phyloP scores from a whole-genome alignment of 2,797 vertebrate species.

The Ptychadena robeensis region DNA sequence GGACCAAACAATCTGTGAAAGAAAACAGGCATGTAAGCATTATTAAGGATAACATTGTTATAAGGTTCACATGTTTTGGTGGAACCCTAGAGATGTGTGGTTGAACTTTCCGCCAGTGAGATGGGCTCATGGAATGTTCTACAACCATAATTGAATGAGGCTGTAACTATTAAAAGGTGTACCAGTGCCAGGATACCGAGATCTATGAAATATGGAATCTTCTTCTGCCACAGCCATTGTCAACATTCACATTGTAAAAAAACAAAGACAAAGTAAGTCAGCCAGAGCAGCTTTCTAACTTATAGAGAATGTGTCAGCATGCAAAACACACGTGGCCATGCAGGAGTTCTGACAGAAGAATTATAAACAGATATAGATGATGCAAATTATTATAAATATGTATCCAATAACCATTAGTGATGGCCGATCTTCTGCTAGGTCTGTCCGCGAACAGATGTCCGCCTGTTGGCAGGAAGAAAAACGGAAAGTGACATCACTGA shows the following conservation, averaged over 20 bases:
- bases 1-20: constrained; percentile 9
- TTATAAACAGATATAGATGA: too few species aligned
- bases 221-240: background rate
- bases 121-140: constrained; percentile 42
- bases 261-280: too few species aligned
- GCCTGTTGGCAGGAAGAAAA: too few species aligned
- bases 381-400: too few species aligned
- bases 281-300: too few species aligned
- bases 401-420: too few species aligned
- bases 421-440: too few species aligned
- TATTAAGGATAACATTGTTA: constrained; percentile 39
- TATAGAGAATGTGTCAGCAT: too few species aligned
- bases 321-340: too few species aligned
- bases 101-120: constrained; percentile 29
- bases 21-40: constrained; percentile 20
- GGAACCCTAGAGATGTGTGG: constrained; percentile 37
- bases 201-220: constrained; percentile 14
- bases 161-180: constrained; percentile 14
- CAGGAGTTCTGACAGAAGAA: too few species aligned
- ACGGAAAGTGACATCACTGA: too few species aligned
- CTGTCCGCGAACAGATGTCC: too few species aligned
- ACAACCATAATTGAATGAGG: constrained; percentile 27
- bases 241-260: background rate
- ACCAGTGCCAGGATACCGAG: constrained; percentile 6
- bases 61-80: constrained; percentile 43